Conservation (phyloP, 92 coral and sea anemone species). For the Virgularia gustaviana region DNA sequence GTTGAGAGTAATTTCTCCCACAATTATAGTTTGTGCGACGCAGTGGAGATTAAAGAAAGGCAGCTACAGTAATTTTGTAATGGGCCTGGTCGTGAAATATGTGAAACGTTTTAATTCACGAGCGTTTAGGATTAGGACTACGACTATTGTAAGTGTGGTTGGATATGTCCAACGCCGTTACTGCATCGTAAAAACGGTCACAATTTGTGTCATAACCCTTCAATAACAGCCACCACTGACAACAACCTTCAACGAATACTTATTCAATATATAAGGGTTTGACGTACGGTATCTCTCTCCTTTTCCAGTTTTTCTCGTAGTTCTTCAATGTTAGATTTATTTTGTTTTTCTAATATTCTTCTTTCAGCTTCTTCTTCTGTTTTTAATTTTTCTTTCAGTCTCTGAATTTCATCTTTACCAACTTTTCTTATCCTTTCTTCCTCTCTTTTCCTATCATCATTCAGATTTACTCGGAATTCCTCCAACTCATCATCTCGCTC, state of each 20-base stretch:
- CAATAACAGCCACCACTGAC: background rate
- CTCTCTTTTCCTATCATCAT: constrained; percentile 75
- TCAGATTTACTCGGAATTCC: constrained; percentile 58
- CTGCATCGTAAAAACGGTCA: background rate
- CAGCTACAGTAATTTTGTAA: no score
- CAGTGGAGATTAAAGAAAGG: no score
- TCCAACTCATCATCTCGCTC: constrained; percentile 66
- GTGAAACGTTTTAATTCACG: no score
- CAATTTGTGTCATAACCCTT: background rate
- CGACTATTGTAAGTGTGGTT: no score
- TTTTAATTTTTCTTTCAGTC: constrained; percentile 62
- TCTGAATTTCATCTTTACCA: constrained; percentile 48
- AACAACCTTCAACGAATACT: no score
- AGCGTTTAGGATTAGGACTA: no score
- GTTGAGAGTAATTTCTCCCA: no score
- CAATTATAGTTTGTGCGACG: no score
- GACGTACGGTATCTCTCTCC: constrained; percentile 72
- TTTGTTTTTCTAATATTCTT: constrained; percentile 55
- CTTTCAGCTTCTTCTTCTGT: constrained; percentile 68
- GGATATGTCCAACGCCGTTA: no score
- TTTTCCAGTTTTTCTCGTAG: constrained; percentile 71
- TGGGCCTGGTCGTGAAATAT: no score
- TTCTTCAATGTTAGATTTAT: constrained; percentile 60
- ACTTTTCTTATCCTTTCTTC: constrained; percentile 62
- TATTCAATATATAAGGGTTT: no score